Conservation (phyloP, 2,888 invertebrate genomes). For the Pterostichus niger region DNA sequence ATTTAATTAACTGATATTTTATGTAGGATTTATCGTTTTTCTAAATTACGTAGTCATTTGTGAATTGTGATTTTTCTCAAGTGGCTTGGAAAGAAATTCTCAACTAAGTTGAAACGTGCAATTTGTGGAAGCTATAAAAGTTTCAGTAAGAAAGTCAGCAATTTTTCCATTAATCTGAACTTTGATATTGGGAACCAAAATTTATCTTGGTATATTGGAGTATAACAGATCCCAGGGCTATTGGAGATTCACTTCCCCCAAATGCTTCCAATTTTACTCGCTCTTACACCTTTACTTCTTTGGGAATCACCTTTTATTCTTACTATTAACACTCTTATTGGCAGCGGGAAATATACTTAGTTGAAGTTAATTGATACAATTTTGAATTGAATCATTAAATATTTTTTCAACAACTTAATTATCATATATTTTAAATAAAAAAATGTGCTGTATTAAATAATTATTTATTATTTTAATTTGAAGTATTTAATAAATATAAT, state of each 20-base stretch:
- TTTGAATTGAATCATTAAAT: too few species aligned
- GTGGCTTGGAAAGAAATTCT: neutral
- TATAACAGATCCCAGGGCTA: conserved; percentile 29
- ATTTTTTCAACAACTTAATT: too few species aligned
- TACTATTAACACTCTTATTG: too few species aligned
- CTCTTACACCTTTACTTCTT: too few species aligned
- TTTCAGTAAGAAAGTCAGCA: conserved; percentile 42
- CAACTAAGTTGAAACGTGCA: conserved; percentile 38
- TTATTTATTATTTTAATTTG: too few species aligned
- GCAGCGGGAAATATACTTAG: too few species aligned
- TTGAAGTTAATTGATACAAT: too few species aligned
- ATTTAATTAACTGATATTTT: neutral
- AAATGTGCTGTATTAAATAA: too few species aligned
- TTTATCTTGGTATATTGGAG: conserved; percentile 33
- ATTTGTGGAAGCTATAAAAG: conserved; percentile 38
- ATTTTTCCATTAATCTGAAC: conserved; percentile 44
- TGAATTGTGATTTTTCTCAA: conserved; percentile 28
- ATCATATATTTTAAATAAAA: too few species aligned
- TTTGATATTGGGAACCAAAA: conserved; percentile 37
- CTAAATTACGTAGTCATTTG: conserved; percentile 22
- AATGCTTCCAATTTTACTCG: neutral
- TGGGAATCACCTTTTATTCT: too few species aligned
- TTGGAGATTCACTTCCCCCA: conserved; percentile 25
- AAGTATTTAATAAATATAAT: too few species aligned
- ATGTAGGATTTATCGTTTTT: neutral